Conservation (phyloP, 2,797 vertebrate genomes). For the Pipistrellus pipistrellus region DNA sequence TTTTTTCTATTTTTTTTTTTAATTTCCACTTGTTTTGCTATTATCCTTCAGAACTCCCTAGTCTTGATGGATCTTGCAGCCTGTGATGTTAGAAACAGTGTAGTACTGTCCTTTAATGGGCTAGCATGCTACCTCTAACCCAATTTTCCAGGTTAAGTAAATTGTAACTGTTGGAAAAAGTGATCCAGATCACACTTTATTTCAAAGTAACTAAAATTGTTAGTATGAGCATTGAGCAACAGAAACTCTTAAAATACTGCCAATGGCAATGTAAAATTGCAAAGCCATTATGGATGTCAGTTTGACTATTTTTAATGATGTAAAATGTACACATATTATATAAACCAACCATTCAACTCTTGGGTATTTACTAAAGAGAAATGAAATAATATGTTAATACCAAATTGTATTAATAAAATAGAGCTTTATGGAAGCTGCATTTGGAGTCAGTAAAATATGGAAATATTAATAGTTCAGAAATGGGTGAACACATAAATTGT, state of each 20-base stretch:
- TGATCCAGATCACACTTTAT: background rate
- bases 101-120: background rate
- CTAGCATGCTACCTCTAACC: accelerated
- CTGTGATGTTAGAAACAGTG: background rate
- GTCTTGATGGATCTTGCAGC: background rate
- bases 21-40: background rate
- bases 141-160: background rate
- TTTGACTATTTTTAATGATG: background rate
- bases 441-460: conserved; percentile 13
- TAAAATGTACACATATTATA: background rate
- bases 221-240: background rate
- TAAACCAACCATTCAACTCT: background rate
- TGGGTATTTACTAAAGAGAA: background rate
- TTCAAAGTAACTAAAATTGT: background rate
- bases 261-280: background rate
- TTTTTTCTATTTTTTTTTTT: background rate
- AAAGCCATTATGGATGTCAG: background rate
- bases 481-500: background rate
- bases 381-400: background rate
- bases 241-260: background rate
- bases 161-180: background rate
- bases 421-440: background rate
- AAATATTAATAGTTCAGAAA: background rate
- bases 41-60: background rate
- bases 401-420: background rate